Conservation (phyloP, 2,113 vertebrate species). For the Silurus meridionalis region DNA sequence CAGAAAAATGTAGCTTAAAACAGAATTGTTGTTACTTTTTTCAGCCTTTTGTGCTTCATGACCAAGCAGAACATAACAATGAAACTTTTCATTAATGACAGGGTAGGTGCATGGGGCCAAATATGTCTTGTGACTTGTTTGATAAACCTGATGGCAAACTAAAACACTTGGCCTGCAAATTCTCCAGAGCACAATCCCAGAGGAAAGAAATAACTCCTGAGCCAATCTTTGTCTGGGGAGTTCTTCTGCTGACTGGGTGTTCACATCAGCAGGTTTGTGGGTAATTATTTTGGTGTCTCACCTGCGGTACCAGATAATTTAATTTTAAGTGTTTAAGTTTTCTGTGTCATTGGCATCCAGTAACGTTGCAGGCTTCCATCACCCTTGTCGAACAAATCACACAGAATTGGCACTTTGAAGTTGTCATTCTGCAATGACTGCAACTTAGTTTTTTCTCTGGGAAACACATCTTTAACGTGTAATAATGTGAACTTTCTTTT, state of each 20-base stretch:
- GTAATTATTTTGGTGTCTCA: neutral
- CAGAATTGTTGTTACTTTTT: neutral
- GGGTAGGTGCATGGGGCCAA: neutral
- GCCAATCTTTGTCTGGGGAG: neutral
- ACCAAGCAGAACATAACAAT: neutral
- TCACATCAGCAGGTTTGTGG: neutral
- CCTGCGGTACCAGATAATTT: neutral
- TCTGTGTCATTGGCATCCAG: neutral
- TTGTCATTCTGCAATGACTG: neutral
- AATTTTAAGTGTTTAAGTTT: neutral
- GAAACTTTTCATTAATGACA: neutral
- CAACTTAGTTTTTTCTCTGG: neutral
- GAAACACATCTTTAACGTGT: neutral
- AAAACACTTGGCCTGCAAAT: neutral
- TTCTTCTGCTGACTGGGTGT: neutral
- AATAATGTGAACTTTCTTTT: neutral
- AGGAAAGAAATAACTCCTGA: neutral
- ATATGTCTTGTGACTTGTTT: neutral
- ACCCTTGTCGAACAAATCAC: neutral
- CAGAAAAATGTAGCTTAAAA: neutral
- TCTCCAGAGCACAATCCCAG: neutral
- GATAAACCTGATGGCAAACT: neutral
- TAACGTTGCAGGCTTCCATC: neutral
- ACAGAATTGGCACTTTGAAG: neutral
- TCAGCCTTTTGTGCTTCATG: neutral